phyloP scores from a whole-genome alignment of 2,888 invertebrate species.

The Sarcophaga variegata region DNA sequence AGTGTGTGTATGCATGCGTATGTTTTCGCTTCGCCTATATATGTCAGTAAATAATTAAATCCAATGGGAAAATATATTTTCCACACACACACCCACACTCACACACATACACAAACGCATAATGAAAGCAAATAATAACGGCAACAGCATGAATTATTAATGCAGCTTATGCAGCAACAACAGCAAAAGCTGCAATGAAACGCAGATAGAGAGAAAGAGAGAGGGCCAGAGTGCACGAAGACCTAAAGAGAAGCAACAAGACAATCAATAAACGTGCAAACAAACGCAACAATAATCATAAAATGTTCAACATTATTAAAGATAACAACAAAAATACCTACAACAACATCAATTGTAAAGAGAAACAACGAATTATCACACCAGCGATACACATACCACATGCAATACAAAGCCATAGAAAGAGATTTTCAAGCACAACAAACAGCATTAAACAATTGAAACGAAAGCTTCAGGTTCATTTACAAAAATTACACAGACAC shows the following conservation, averaged over 20 bases:
- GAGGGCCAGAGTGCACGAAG: background rate
- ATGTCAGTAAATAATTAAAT: slow-evolving; percentile 69
- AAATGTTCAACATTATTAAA: too few relatives aligned
- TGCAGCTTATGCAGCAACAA: too few relatives aligned
- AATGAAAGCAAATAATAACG: slow-evolving; percentile 54
- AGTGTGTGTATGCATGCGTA: background rate
- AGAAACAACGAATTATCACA: slow-evolving; percentile 39
- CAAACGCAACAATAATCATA: slow-evolving; percentile 31
- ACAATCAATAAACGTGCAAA: slow-evolving; percentile 12
- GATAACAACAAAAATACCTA: slow-evolving; percentile 30
- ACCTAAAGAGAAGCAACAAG: slow-evolving; percentile 2
- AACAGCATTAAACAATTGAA: background rate
- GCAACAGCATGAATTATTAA: background rate
- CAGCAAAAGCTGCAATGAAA: too few relatives aligned
- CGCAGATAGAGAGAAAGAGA: too few relatives aligned
- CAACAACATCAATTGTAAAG: slow-evolving; percentile 23
- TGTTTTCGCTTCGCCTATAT: slow-evolving; percentile 48
- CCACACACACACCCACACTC: slow-evolving; percentile 12
- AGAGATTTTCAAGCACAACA: slow-evolving; percentile 1
- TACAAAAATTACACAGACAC: background rate
- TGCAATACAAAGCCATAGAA: slow-evolving; percentile 42
- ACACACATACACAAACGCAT: background rate
- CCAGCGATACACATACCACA: background rate
- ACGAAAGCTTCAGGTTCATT: slow-evolving; percentile 43
- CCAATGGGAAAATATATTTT: slow-evolving; percentile 68